A percentile compares a stretch with the other conserved stretches of the same genome.
These are phyloP conservation scores for Macrophya annulata DNA, from an alignment of 2,888 invertebrate species.

Conservation along the genomic window DNA sequence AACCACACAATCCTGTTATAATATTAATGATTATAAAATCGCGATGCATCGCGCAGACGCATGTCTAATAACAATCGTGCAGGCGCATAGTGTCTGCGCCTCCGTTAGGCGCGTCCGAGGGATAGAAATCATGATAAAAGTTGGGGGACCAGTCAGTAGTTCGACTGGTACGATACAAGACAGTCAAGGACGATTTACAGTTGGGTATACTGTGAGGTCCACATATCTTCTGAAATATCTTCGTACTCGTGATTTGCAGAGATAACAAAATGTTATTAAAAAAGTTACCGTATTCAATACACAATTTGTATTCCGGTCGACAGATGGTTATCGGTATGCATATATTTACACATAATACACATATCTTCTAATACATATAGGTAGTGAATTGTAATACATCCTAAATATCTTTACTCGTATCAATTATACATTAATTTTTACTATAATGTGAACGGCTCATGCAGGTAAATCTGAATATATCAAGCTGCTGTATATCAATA, in stretches of 20 bases:
- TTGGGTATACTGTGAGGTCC: neutral
- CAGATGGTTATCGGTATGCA: constrained; percentile 13
- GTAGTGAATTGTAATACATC: neutral
- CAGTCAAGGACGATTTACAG: constrained; percentile 7
- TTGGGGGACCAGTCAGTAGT: constrained; percentile 11
- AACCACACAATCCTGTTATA: too few relatives aligned
- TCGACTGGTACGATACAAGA: neutral
- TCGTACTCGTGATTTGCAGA: neutral
- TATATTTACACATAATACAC: neutral
- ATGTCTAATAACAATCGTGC: neutral
- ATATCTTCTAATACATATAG: neutral
- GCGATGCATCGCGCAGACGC: constrained; percentile 22
- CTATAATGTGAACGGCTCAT: neutral
- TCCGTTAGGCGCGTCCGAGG: constrained; percentile 9
- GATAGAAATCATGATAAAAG: neutral
- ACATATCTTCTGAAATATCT: neutral
- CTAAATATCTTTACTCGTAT: neutral
- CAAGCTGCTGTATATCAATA: neutral
- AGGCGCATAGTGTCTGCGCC: constrained; percentile 41
- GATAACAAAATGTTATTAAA: constrained; percentile 30
- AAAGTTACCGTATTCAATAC: neutral
- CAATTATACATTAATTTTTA: neutral
- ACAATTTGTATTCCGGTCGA: neutral
- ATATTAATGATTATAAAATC: neutral
- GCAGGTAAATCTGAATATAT: neutral